Evolutionary conservation across 2,797 vertebrate genomes (phyloP), one percentile per base, ranked within the genome.

Genomic region (Mormyrops boulengeri): DNA sequence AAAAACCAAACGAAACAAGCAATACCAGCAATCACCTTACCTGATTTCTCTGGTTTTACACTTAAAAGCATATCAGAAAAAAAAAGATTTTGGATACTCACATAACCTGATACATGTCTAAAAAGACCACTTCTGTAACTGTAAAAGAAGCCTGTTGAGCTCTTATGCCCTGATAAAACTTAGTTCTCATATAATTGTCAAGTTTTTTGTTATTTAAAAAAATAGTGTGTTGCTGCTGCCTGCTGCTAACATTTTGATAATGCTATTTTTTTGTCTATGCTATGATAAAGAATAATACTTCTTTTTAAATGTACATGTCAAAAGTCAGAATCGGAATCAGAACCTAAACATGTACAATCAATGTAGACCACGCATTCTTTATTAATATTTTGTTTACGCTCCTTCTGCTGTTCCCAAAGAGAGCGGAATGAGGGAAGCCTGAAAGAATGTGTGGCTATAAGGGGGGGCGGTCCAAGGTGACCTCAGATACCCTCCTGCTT

Each of bases 401-500:
- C 11, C 26, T 26, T 52, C 22, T 86, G 47, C 50, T 80, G 73
- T 80, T 80, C 73, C 38, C 73, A n/a, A 7, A 47, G 2, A n/a
- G 7, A 44, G 73, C 38, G 3, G 38, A 80, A 80, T 44, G 73
- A 44, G 34, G 38, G 38, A 80, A 44, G 17, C 17, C 73, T 80
- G 2, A 86, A 44, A 47, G 19, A n/a, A 44, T 50, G 22, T 85
- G n/a, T 49, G 82, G 41, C 82, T 85, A 2, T 38, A 41, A 55
- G 17, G 14, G 30, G 49, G 26, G 1, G 34, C 3, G n/a, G 6
- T 26, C 30, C 12, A 73, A 30, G 14, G 22, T 12, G 84, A 14
- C 89, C 90, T 94, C 97, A 99, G 93, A 99, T 98, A 93, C 97
- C 96, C 93, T 99, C 98, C 92, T 99, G 99, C 94, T 99, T 99